phyloP scores from a whole-genome alignment of 2,888 invertebrate species.

The Agrotis clavis region DNA sequence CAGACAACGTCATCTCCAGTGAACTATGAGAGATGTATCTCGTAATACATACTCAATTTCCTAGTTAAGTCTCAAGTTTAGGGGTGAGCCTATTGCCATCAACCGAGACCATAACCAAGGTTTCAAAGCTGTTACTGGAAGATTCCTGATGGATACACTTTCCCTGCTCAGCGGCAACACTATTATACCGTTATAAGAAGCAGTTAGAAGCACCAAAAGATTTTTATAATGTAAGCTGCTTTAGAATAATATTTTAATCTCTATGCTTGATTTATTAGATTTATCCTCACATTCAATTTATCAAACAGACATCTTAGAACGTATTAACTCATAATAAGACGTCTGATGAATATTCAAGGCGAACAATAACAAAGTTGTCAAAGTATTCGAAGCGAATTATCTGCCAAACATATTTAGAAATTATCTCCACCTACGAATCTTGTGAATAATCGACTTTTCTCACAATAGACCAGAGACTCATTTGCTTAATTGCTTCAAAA shows the following conservation, averaged over 20 bases:
- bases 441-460: slow-evolving; percentile 57
- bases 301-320: slow-evolving; percentile 22
- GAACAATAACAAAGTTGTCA: slow-evolving; percentile 52
- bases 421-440: slow-evolving; percentile 58
- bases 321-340: slow-evolving; percentile 34
- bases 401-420: slow-evolving; percentile 60
- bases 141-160: too few species aligned
- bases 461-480: slow-evolving; percentile 57
- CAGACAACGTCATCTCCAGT: too few species aligned
- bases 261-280: slow-evolving; percentile 26
- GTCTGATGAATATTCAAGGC: slow-evolving; percentile 42
- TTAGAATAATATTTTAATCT: background rate
- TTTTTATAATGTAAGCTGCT: background rate
- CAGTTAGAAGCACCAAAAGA: too few species aligned
- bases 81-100: too few species aligned
- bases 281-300: slow-evolving; percentile 29
- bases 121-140: too few species aligned
- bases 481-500: slow-evolving; percentile 70
- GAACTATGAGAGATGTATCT: too few species aligned
- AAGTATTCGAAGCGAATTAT: slow-evolving; percentile 59
- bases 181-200: too few species aligned
- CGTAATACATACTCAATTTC: too few species aligned
- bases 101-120: too few species aligned
- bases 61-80: too few species aligned
- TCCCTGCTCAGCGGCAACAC: too few species aligned